A percentile compares a stretch with the other conserved stretches of the same genome.
Evolutionary conservation across 2,113 vertebrate species (phyloP).

Genomic region (Pitta sordida): DNA sequence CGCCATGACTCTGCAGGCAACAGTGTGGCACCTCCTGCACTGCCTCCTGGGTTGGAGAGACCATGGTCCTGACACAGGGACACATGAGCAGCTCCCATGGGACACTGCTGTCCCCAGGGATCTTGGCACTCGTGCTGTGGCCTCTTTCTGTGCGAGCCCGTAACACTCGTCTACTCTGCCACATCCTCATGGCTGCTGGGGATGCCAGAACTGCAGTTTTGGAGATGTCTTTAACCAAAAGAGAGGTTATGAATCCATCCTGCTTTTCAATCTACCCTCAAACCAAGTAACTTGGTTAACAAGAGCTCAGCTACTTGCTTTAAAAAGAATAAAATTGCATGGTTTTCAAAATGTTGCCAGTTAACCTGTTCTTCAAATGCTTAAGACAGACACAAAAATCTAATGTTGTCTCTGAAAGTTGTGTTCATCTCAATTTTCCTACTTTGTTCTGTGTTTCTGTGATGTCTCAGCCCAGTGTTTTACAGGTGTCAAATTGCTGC

Average conservation of each 20-base stretch:
- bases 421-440: not conserved
- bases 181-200: accelerated
- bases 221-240: not conserved
- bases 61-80: accelerated
- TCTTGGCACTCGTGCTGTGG: accelerated
- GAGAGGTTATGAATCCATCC: not conserved
- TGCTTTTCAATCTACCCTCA: not conserved
- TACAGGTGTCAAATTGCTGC: not conserved
- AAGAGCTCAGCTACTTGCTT: not conserved
- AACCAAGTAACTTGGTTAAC: not conserved
- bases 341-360: not conserved
- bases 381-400: not conserved
- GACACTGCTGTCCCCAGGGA: no score
- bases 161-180: not conserved
- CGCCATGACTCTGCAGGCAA: not conserved
- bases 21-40: not conserved
- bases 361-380: not conserved
- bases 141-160: accelerated
- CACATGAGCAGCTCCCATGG: not conserved
- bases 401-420: not conserved
- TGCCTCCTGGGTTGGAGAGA: not conserved
- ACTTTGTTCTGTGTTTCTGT: not conserved
- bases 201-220: not conserved
- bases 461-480: not conserved
- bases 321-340: not conserved